Conservation (phyloP, 2,888 invertebrate genomes). For the Archips xylosteana region DNA sequence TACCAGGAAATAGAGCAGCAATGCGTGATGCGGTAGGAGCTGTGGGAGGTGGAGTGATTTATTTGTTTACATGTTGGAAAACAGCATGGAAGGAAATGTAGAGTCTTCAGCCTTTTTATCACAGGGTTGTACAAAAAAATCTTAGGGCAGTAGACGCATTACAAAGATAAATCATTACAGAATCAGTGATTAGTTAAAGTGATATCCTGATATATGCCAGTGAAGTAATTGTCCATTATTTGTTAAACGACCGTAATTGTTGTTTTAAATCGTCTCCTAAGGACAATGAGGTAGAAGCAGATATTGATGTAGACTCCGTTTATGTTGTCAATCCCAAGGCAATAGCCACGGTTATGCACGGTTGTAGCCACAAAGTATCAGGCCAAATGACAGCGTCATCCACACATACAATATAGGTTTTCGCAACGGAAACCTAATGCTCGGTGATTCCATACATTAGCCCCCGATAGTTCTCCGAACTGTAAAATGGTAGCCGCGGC, state of each 20-base stretch:
- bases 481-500: conserved; percentile 48
- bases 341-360: neutral
- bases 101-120: neutral
- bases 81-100: neutral
- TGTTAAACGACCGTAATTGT: too few species aligned
- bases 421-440: conserved; percentile 31
- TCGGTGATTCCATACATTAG: conserved; percentile 39
- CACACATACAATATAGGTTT: conserved; percentile 3
- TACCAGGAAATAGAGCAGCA: conserved; percentile 42
- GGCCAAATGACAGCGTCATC: neutral
- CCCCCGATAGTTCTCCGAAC: conserved; percentile 47
- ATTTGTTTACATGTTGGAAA: neutral
- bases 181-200: neutral
- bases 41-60: conserved; percentile 2
- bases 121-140: neutral
- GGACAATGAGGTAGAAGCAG: too few species aligned
- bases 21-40: neutral
- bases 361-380: neutral
- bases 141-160: neutral
- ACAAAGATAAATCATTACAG: neutral
- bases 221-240: too few species aligned
- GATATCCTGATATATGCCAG: too few species aligned
- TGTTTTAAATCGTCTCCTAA: too few species aligned
- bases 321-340: neutral
- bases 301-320: neutral